phyloP scores from a whole-genome alignment of 2,797 vertebrate species.

The Falco novaeseelandiae region DNA sequence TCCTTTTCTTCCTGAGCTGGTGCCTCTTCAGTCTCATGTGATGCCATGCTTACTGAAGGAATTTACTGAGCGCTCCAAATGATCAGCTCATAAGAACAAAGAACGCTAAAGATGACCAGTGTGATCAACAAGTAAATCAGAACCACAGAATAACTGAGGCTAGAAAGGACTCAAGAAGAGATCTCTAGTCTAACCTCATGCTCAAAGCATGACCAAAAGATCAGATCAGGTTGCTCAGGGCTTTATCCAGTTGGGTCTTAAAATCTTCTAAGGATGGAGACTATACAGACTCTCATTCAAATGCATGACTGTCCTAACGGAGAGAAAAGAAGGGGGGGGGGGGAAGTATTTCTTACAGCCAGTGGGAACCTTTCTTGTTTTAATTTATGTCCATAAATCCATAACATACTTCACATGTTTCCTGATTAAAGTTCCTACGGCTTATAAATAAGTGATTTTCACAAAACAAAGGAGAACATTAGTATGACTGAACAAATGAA shows the following conservation, averaged over 20 bases:
- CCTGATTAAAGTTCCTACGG: not conserved
- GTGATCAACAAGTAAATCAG: not conserved
- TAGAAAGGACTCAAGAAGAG: not conserved
- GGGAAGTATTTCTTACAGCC: not conserved
- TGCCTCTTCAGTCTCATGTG: not conserved
- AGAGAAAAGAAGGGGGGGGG: not conserved
- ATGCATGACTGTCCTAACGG: not conserved
- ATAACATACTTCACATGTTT: not conserved
- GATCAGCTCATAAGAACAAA: not conserved
- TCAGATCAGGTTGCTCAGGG: not conserved
- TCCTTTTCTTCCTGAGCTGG: not conserved
- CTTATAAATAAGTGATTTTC: not conserved
- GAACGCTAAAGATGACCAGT: not conserved
- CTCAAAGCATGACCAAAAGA: not conserved
- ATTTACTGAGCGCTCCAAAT: not conserved
- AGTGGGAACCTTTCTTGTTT: not conserved
- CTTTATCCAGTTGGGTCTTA: not conserved
- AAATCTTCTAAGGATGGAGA: not conserved
- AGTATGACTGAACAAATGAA: not conserved
- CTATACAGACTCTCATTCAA: not conserved
- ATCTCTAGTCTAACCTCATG: not conserved
- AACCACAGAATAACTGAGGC: not conserved
- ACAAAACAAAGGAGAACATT: not conserved
- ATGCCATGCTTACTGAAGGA: not conserved
- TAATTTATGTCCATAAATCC: not conserved